These are phyloP conservation scores for Emydura subglobosa DNA, from an alignment of 2,113 vertebrate species.

Conservation along the genomic window DNA sequence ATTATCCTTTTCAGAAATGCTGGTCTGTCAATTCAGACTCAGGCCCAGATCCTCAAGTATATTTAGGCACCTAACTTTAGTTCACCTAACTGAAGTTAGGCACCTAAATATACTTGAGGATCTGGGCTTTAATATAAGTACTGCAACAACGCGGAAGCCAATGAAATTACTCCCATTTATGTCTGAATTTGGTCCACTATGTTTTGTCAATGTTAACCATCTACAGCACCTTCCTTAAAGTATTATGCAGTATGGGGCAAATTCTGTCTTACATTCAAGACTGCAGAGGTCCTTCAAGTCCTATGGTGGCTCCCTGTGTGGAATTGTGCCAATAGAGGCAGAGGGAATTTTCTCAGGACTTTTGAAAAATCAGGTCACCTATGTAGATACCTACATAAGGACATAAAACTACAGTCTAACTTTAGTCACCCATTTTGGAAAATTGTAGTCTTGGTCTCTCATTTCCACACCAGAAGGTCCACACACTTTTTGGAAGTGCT, in stretches of 20 bases:
- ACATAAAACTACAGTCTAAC: rapidly evolving
- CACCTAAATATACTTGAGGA: neutral
- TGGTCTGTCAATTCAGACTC: neutral
- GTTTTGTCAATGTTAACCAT: neutral
- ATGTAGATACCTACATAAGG: neutral
- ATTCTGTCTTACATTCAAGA: rapidly evolving
- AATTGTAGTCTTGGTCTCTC: neutral
- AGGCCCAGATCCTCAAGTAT: neutral
- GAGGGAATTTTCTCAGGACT: neutral
- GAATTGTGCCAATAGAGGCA: neutral
- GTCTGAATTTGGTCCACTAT: neutral
- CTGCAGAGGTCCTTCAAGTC: neutral
- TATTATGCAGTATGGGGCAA: neutral
- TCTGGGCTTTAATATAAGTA: neutral
- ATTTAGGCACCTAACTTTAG: neutral
- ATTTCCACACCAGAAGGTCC: neutral
- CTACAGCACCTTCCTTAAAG: neutral
- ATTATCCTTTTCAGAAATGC: neutral
- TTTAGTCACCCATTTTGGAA: neutral
- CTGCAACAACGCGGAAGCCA: neutral
- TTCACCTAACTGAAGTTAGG: neutral
- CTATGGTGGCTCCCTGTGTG: neutral
- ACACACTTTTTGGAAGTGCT: neutral
- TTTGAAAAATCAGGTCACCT: neutral
- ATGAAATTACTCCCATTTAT: neutral